These are phyloP conservation scores for Ophiothrix spiculata DNA, from an alignment of 35 echinoderm and acorn worm species.

Conservation along the genomic window DNA sequence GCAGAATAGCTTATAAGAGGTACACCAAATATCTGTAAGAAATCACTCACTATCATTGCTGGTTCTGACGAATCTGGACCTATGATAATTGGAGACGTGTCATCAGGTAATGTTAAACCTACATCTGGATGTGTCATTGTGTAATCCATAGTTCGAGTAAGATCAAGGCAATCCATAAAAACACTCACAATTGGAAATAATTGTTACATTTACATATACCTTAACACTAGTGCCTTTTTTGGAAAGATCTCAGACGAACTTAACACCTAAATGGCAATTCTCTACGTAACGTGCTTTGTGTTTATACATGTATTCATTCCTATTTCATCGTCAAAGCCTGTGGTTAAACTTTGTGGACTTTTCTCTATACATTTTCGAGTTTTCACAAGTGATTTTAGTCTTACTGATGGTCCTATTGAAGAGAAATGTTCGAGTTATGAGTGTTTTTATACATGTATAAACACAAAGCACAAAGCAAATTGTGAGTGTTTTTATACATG, in stretches of 20 bases:
- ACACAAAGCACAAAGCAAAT: too few species aligned
- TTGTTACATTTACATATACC: constrained; percentile 62
- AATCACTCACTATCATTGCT: constrained; percentile 45
- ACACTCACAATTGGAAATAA: background rate
- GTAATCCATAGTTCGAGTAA: constrained; percentile 27
- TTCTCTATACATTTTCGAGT: constrained; percentile 44
- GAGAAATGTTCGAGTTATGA: too few species aligned
- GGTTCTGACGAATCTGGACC: constrained; percentile 56
- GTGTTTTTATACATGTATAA: too few species aligned
- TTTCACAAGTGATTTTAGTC: constrained; percentile 16
- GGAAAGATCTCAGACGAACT: constrained; percentile 28
- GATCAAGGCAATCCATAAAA: constrained; percentile 43
- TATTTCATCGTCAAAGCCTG: constrained; percentile 54
- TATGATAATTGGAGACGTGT: constrained; percentile 33
- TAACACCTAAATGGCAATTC: constrained; percentile 65
- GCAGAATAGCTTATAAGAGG: constrained; percentile 64
- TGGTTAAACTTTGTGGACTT: constrained; percentile 37
- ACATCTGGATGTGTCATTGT: background rate
- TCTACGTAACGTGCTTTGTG: too few species aligned
- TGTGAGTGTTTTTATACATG: too few species aligned
- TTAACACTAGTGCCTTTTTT: constrained; percentile 11
- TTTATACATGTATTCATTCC: too few species aligned
- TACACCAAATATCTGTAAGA: constrained; percentile 50
- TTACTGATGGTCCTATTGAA: background rate
- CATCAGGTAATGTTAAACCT: background rate